Conservation (phyloP, 2,797 vertebrate species). For the Sebastes baramenuke region DNA sequence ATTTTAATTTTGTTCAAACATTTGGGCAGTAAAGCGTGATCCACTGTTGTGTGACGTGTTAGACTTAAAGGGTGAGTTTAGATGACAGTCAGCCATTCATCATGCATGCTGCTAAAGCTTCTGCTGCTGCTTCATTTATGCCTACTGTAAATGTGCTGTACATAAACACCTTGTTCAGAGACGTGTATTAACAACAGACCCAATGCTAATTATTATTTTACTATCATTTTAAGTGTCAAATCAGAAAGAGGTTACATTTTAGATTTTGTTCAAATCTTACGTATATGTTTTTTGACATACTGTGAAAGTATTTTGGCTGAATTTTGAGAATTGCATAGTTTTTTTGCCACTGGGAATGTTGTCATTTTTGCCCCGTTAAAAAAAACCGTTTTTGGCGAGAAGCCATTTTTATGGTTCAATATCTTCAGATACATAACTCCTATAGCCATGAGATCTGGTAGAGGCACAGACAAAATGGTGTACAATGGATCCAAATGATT, state of each 20-base stretch:
- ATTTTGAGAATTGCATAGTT: not conserved
- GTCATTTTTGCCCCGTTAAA: not conserved
- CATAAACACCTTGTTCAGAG: not conserved
- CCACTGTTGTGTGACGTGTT: not conserved
- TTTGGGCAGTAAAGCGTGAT: not conserved
- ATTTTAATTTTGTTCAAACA: not conserved
- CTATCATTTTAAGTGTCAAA: not conserved
- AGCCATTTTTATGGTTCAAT: not conserved
- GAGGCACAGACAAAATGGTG: not conserved
- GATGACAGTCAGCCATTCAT: not conserved
- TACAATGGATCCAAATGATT: fast-evolving
- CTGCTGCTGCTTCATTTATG: conserved; percentile 33
- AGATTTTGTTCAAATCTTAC: not conserved
- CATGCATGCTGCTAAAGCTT: conserved; percentile 36
- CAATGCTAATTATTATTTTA: conserved; percentile 10
- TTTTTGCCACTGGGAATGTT: not conserved
- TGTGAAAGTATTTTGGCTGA: not conserved
- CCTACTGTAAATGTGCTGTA: not conserved
- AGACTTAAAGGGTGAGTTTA: not conserved
- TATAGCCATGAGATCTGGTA: not conserved
- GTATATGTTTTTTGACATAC: not conserved
- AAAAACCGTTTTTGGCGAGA: fast-evolving
- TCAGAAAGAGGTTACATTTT: not conserved
- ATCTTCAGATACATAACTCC: no score
- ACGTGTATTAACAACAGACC: not conserved